These are phyloP conservation scores for Bradypus variegatus DNA, from an alignment of 2,797 vertebrate species.

Conservation along the genomic window DNA sequence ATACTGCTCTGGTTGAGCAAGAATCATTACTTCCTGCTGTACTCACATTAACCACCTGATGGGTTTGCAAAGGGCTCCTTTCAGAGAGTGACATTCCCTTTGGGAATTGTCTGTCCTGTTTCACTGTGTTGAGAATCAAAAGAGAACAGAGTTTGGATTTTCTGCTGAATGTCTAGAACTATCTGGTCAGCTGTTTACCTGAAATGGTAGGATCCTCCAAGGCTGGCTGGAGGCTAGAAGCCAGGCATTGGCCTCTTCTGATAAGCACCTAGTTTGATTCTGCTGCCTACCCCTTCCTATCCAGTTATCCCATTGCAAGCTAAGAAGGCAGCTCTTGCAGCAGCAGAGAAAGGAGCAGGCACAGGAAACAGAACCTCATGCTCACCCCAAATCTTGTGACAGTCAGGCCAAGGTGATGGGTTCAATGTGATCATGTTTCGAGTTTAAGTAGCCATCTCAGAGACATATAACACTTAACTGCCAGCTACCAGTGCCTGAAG, in stretches of 20 bases:
- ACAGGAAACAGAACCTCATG: neutral
- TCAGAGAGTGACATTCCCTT: neutral
- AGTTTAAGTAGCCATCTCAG: neutral
- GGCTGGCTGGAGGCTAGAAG: neutral
- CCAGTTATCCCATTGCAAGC: neutral
- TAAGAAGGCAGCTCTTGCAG: neutral
- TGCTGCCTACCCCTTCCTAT: neutral
- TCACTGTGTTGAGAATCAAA: neutral
- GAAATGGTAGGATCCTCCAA: neutral
- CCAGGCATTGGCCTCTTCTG: neutral
- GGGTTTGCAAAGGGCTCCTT: neutral
- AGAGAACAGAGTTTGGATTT: neutral
- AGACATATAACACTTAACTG: neutral
- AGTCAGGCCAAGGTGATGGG: neutral
- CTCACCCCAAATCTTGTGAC: neutral
- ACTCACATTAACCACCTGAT: neutral
- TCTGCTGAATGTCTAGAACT: neutral
- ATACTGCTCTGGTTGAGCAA: neutral
- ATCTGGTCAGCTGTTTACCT: neutral
- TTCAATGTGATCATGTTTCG: neutral
- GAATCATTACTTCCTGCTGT: neutral
- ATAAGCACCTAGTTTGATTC: neutral
- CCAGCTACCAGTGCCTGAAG: neutral
- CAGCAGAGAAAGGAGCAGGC: too few species aligned
- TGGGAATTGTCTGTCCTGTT: neutral